Evolutionary conservation across 2,113 vertebrate species (phyloP), one percentile per base, ranked within the genome.

Genomic region (Rhadina sibilatrix): DNA sequence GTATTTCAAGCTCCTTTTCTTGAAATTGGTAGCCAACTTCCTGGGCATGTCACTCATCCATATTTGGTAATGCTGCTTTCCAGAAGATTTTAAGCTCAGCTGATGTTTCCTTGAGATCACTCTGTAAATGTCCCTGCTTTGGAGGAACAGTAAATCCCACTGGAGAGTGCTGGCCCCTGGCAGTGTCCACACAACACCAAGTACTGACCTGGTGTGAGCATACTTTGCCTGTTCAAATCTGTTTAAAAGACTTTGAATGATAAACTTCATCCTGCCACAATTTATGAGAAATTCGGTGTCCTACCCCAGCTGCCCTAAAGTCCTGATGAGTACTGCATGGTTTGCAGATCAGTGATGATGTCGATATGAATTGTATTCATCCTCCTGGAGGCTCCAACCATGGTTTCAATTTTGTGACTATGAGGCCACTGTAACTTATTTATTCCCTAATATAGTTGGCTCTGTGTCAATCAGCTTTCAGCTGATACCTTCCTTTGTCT

Each of bases 111-210:
- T 4, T 37, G 49, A 69, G 31, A 24, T 77, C 59, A 17, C 21
- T 54, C 35, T 78, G 33, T 22, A 59, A 57, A 40, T 33, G 63
- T 35, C 40, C 38, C 23, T 49, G 18, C 78, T 66, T 53, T 0
- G 0, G 20, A 84, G 56, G 59, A 84, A 7, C 31, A 42, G 12
- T 25, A 65, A 57, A 81, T 87, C 68, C 68, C 63, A 69, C n/a
- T 0, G 0, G 12, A 69, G 37, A 49, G 19, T 44, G 28, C 21
- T 0, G 0, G 53, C 38, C 57, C n/a, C 50, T 30, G 37, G 54
- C 59, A 0, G 0, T 3, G 0, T 74, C 38, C 47, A 61, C n/a
- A 59, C 0, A 0, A 38, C 1, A 8, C 20, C 33, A 74, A 59
- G 27, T 13, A 11, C 9, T 1, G 4, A 49, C n/a, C 44, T 1